Base-by-base conservation (phyloP, 2,113 vertebrate species). In the Trematomus loennbergii region DNA sequence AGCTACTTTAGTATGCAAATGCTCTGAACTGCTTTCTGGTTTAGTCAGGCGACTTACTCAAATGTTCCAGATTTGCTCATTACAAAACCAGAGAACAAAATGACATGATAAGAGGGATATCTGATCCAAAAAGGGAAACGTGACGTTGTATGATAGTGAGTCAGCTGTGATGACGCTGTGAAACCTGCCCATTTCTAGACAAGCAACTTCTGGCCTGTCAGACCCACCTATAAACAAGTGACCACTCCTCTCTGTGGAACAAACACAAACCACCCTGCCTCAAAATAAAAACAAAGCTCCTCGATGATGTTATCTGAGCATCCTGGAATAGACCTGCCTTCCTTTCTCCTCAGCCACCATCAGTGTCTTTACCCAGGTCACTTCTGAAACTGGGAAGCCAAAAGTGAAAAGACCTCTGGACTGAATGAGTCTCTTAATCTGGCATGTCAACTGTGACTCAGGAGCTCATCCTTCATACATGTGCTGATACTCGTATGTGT, bases 151-250 rank as follows among this genome's bases (percentile, higher is more conserved):
- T 13, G 59, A 59, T 46, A 3, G 52, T 89, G 86, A 86, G 67
- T 89, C 78, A 89, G 50, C 78, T 9, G 20, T 46, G 55, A 71
- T 52, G 75, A 85, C 3, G 52, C 25, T 7, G 33, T 12, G 49
- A 6, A 73, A 86, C 70, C 69, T 82, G 79, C 12, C 48, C 4
- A 22, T 58, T 29, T 61, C 66, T 12, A 8, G 40, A 55, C 75
- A n/a, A 5, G n/a, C 65, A 70, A 65, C 33, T 45, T 40, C 79
- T 48, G 46, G 33, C 36, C 36, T 9, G 36, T 43, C 77, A 60
- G 60, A 58, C 55, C 72, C 81, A 86, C 75, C 83, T 55, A 77
- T 83, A 70, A 67, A 76, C 83, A 72, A 53, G n/a, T 17, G 64
- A 78, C 76, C 61, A 64, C 72, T 53, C 57, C 59, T 20, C 45